Conservation (phyloP, 1,140 invertebrate genomes). For the Dinoponera quadriceps region DNA sequence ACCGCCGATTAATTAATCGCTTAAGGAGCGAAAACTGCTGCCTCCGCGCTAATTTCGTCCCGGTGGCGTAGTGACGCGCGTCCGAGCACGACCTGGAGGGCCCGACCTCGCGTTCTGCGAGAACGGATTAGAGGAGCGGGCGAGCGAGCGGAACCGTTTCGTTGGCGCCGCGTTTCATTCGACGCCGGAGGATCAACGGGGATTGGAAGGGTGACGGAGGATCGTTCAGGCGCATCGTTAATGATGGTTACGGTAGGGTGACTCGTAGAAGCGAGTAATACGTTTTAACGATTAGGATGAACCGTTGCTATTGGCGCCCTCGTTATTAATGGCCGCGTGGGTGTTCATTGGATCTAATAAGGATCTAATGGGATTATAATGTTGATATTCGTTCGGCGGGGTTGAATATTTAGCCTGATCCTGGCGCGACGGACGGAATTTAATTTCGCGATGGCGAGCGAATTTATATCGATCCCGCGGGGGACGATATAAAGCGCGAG, state of each 20-base stretch:
- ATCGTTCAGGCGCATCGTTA: background rate
- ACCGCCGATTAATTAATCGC: constrained; percentile 70
- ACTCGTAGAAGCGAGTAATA: constrained; percentile 26
- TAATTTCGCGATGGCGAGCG: background rate
- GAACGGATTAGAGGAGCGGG: constrained; percentile 7
- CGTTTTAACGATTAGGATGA: constrained; percentile 46
- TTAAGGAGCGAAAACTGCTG: constrained; percentile 64
- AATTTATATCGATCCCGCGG: background rate
- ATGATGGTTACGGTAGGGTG: constrained; percentile 10
- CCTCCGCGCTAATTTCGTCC: constrained; percentile 12
- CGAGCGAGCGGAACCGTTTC: background rate
- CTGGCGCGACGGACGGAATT: constrained; percentile 26
- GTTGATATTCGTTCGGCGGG: constrained; percentile 25
- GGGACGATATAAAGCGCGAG: too few relatives aligned
- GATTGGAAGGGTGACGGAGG: background rate
- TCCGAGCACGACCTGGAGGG: background rate
- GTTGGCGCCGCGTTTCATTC: background rate
- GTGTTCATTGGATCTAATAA: constrained; percentile 45
- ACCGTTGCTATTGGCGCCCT: constrained; percentile 6
- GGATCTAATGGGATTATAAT: constrained; percentile 34
- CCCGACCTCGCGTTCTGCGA: background rate
- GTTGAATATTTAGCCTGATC: background rate
- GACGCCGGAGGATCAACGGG: background rate
- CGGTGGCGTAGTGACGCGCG: background rate
- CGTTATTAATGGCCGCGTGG: constrained; percentile 24